phyloP scores from a whole-genome alignment of 2,113 vertebrate genomes.

The Cranoglanis bouderius region DNA sequence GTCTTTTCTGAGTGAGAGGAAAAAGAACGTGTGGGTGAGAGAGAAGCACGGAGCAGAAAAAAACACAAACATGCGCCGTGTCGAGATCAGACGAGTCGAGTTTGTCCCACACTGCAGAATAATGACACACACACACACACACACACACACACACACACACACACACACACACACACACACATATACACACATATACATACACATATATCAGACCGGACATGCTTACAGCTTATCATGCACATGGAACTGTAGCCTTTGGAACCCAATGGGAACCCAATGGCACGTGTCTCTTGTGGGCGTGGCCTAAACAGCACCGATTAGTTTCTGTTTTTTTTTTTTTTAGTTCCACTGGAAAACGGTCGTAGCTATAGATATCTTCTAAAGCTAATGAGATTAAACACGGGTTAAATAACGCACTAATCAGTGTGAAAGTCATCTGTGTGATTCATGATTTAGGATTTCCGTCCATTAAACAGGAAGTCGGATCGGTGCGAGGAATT shows the following conservation, averaged over 20 bases:
- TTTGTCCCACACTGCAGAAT: background rate
- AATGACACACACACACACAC: slow-evolving; percentile 7
- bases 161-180: too few relatives aligned
- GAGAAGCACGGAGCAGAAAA: background rate
- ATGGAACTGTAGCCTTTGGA: background rate
- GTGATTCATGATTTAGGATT: too few relatives aligned
- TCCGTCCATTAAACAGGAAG: too few relatives aligned
- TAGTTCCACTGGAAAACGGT: background rate
- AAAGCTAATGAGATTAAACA: background rate
- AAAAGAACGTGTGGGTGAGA: background rate
- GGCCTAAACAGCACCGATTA: background rate
- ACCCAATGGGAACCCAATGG: too few relatives aligned
- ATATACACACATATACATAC: background rate
- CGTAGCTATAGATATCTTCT: too few relatives aligned
- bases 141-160: slow-evolving; percentile 3
- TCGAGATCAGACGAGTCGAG: background rate
- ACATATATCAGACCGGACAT: background rate
- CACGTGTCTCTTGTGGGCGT: background rate
- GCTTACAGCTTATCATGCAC: background rate
- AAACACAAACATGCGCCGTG: background rate
- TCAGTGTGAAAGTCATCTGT: background rate
- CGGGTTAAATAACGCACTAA: background rate
- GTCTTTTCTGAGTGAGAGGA: background rate
- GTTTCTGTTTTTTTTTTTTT: too few relatives aligned
- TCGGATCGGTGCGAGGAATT: too few relatives aligned